Conservation (phyloP, 2,888 invertebrate genomes). For the Vannuccia rotundouncinata region DNA sequence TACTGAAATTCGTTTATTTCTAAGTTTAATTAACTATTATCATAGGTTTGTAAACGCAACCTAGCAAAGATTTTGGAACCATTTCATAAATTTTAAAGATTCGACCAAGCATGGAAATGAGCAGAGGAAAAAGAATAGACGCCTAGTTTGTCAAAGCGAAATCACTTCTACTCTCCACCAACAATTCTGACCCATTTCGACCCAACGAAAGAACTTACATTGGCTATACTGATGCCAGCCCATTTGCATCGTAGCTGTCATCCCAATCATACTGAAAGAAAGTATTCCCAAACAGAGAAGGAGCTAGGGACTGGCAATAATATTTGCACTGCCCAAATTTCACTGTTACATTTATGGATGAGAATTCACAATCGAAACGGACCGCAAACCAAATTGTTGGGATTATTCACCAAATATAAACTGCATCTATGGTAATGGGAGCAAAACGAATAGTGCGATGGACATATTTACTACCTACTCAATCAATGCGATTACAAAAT, state of each 20-base stretch:
- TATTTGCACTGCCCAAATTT: neutral
- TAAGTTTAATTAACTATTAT: too few relatives aligned
- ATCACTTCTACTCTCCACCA: neutral
- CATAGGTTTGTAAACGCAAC: too few relatives aligned
- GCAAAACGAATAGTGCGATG: neutral
- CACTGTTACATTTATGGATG: neutral
- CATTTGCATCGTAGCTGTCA: neutral
- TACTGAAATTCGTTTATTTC: too few relatives aligned
- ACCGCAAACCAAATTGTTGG: neutral
- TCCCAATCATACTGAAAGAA: neutral
- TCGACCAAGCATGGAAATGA: too few relatives aligned
- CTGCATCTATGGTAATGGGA: neutral
- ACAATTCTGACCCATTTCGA: constrained; percentile 5
- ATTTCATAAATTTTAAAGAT: too few relatives aligned
- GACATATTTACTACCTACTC: neutral
- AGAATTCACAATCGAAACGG: neutral
- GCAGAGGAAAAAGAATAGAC: too few relatives aligned
- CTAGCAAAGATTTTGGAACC: too few relatives aligned
- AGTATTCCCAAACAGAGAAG: neutral
- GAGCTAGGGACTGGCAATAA: neutral
- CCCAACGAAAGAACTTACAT: neutral
- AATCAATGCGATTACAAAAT: neutral
- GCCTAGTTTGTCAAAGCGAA: neutral
- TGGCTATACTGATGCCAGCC: constrained; percentile 13
- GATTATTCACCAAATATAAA: neutral